Conservation (phyloP, 2,797 vertebrate species). For the Eutrigla gurnardus region DNA sequence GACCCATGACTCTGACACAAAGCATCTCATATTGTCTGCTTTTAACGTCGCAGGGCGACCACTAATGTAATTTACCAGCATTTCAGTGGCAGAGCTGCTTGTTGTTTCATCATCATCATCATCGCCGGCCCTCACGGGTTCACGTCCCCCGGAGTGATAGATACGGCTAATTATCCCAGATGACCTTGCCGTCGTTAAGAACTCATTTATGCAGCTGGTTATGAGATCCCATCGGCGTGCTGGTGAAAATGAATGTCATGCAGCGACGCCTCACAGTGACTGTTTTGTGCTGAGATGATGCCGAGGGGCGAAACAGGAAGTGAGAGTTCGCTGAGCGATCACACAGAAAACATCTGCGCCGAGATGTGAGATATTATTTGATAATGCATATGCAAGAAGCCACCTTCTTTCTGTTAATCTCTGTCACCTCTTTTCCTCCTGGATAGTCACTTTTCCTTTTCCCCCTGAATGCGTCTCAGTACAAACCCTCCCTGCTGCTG, state of each 20-base stretch:
- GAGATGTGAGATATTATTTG: constrained; percentile 54
- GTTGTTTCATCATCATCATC: constrained; percentile 15
- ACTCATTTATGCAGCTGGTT: constrained; percentile 45
- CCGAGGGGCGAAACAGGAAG: constrained; percentile 32
- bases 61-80: neutral
- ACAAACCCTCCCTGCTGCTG: constrained; percentile 23
- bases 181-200: constrained; percentile 58
- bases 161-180: constrained; percentile 50
- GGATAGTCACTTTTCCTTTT: constrained; percentile 59
- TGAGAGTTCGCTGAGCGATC: constrained; percentile 36
- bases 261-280: constrained; percentile 10
- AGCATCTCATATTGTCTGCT: neutral
- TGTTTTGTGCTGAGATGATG: constrained; percentile 11
- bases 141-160: constrained; percentile 50
- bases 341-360: constrained; percentile 51
- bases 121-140: constrained; percentile 35
- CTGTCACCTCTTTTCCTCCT: constrained; percentile 54
- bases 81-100: constrained; percentile 16
- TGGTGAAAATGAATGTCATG: constrained; percentile 33
- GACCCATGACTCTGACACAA: neutral
- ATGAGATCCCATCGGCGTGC: constrained; percentile 48
- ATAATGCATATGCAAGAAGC: constrained; percentile 37
- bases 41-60: neutral
- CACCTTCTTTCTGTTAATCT: constrained; percentile 57
- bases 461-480: constrained; percentile 33